Conservation (phyloP, 2,888 invertebrate species). For the Mycalesis mineus region DNA sequence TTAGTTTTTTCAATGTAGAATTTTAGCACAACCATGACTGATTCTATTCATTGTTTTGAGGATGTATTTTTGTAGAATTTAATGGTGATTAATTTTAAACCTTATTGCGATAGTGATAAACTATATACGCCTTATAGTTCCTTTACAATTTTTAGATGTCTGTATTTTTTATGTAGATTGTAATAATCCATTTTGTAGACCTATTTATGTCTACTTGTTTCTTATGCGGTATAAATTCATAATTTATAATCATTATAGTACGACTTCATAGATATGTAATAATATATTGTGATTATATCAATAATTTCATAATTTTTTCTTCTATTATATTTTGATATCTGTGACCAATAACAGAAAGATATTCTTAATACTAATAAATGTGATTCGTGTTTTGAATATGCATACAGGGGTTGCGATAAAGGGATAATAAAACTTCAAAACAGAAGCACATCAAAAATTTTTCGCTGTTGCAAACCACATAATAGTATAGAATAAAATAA, state of each 20-base stretch:
- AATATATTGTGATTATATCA: not conserved
- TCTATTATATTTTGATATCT: not conserved
- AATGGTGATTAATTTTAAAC: not conserved
- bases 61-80: slow-evolving; percentile 7
- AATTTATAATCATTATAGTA: not conserved
- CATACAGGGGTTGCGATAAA: too few relatives aligned
- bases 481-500: too few relatives aligned
- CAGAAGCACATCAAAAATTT: too few relatives aligned
- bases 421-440: too few relatives aligned
- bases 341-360: too few relatives aligned
- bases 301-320: not conserved
- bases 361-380: too few relatives aligned
- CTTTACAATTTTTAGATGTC: slow-evolving; percentile 56
- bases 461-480: too few relatives aligned
- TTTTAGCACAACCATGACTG: slow-evolving; percentile 6
- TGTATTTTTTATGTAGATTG: slow-evolving; percentile 47
- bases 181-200: slow-evolving; percentile 39
- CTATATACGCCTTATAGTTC: slow-evolving; percentile 7
- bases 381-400: too few relatives aligned
- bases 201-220: slow-evolving; percentile 6
- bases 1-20: not conserved
- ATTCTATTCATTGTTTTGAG: not conserved
- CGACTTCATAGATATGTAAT: not conserved
- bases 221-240: not conserved
- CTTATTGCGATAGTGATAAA: not conserved